These are phyloP conservation scores for Microchirus variegatus DNA, from an alignment of 2,797 vertebrate genomes.

Conservation along the genomic window DNA sequence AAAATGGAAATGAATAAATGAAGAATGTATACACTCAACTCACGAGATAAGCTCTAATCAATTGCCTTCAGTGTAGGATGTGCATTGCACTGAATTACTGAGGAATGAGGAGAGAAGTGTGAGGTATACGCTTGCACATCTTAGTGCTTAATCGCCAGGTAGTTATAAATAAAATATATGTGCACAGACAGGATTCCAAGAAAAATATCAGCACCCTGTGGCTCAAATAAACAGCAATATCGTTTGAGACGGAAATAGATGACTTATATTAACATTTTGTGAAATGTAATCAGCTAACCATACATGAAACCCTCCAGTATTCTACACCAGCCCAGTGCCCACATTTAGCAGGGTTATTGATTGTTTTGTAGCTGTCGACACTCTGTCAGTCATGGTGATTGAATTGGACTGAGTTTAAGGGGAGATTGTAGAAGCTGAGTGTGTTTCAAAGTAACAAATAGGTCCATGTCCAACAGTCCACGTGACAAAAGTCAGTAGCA, in stretches of 20 bases:
- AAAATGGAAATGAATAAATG: constrained; percentile 38
- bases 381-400: constrained; percentile 50
- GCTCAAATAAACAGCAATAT: constrained; percentile 1
- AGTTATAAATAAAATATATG: background rate
- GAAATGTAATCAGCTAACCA: constrained; percentile 19
- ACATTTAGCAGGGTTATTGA: constrained; percentile 33
- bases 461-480: constrained; percentile 10
- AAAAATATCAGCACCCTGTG: constrained; percentile 17
- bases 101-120: background rate
- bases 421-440: constrained; percentile 37
- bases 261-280: constrained; percentile 16
- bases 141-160: background rate
- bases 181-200: constrained; percentile 8
- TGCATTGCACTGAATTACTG: constrained; percentile 23
- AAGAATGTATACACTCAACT: constrained; percentile 5
- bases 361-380: constrained; percentile 14
- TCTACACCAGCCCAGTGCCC: background rate
- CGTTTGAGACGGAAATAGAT: constrained; percentile 8
- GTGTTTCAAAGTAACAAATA: constrained; percentile 31
- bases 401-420: constrained; percentile 38
- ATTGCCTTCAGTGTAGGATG: constrained; percentile 33
- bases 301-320: constrained; percentile 16
- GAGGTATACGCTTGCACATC: background rate
- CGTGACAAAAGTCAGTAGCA: background rate
- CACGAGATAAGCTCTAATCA: constrained; percentile 27